Conservation (phyloP, 1,140 invertebrate species). For the Temnothorax longispinosus region DNA sequence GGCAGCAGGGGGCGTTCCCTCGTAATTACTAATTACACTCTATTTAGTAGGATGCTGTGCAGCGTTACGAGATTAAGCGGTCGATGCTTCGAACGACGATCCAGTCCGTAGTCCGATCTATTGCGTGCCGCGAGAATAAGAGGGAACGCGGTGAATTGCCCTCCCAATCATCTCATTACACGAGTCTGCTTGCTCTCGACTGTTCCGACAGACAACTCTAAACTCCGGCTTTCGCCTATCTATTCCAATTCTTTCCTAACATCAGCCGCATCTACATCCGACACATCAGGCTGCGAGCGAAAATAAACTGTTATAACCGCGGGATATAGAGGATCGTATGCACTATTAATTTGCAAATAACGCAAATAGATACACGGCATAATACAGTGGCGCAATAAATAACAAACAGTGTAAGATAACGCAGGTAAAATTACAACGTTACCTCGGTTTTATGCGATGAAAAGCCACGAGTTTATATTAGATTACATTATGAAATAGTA, state of each 20-base stretch:
- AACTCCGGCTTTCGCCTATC: conserved; percentile 56
- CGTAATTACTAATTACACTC: conserved; percentile 67
- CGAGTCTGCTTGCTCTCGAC: conserved; percentile 50
- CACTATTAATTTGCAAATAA: neutral
- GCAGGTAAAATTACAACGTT: neutral
- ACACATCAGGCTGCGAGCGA: neutral
- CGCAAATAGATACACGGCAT: neutral
- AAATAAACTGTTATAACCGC: neutral
- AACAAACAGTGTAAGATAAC: neutral
- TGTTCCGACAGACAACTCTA: conserved; percentile 38
- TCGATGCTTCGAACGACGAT: conserved; percentile 50
- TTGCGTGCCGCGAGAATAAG: conserved; percentile 68
- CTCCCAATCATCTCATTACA: conserved; percentile 78
- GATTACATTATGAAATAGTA: conserved; percentile 3
- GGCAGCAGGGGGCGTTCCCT: neutral
- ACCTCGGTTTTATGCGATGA: neutral
- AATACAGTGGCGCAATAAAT: neutral
- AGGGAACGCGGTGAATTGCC: conserved; percentile 71
- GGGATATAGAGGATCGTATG: neutral
- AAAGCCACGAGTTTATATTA: neutral
- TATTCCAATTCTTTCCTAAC: conserved; percentile 30
- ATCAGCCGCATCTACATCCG: neutral
- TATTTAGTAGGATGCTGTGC: conserved; percentile 65
- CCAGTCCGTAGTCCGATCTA: conserved; percentile 27
- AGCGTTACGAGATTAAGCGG: conserved; percentile 64